Evolutionary conservation across 2,888 invertebrate genomes (phyloP).

Genomic region (Rhamphomyia laevipes): DNA sequence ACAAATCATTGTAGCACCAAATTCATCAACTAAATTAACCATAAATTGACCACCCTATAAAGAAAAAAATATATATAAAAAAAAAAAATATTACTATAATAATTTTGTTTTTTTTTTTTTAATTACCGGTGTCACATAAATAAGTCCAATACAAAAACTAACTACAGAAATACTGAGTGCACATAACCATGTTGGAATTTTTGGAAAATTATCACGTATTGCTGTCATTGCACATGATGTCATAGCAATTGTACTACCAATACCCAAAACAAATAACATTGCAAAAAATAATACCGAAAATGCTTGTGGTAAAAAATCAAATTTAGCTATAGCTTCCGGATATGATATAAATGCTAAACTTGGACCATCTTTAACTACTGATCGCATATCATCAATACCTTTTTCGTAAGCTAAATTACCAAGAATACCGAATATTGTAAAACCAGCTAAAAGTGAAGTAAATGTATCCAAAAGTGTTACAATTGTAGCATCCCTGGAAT

Average conservation of each 20-base stretch:
- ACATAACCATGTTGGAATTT: slow-evolving; percentile 41
- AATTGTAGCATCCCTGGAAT: slow-evolving; percentile 42
- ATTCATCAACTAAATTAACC: slow-evolving; percentile 58
- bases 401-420: slow-evolving; percentile 44
- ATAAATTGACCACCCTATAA: slow-evolving; percentile 61
- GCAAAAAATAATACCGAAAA: slow-evolving; percentile 45
- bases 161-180: slow-evolving; percentile 38
- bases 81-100: neutral
- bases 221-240: slow-evolving; percentile 40
- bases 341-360: slow-evolving; percentile 47
- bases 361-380: slow-evolving; percentile 42
- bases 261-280: slow-evolving; percentile 44
- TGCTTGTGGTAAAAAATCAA: slow-evolving; percentile 43
- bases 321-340: slow-evolving; percentile 46
- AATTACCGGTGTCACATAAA: slow-evolving; percentile 55
- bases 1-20: slow-evolving; percentile 63
- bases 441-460: slow-evolving; percentile 45
- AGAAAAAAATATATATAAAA: slow-evolving; percentile 2
- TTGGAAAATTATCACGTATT: slow-evolving; percentile 39
- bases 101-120: neutral
- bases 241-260: slow-evolving; percentile 42
- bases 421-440: slow-evolving; percentile 45
- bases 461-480: slow-evolving; percentile 44
- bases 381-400: slow-evolving; percentile 38
- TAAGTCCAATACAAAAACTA: slow-evolving; percentile 46